Evolutionary conservation across 2,113 vertebrate species (phyloP), one percentile per base, ranked within the genome.

Genomic region (Prolemur simus): DNA sequence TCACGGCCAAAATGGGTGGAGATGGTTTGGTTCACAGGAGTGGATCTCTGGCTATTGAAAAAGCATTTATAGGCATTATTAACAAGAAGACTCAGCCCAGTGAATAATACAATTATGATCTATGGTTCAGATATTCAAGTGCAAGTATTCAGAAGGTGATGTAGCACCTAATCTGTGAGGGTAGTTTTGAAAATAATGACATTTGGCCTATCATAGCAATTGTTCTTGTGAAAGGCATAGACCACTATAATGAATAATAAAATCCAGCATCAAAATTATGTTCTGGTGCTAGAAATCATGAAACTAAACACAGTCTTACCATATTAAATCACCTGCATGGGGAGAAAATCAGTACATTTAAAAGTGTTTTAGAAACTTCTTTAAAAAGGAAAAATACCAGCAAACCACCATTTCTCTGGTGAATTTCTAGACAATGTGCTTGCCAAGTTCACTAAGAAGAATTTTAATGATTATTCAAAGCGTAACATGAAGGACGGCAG

Each of bases 41-140:
- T 71, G 56, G 82, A 82, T 92, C 64, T 63, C 63, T 37, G 71
- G 87, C 91, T 94, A 80, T 95, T 95, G 95, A 95, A 96, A 97
- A 96, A 91, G 90, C 95, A 87, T 97, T 97, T 97, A 88, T 45
- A 96, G 90, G 82, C 92, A 92, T 97, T 96, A 95, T 96, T 87
- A 90, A 42, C 42, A 49, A 73, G 78, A 98, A 97, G 87, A 97
- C 95, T 86, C 68, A 74, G 89, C 42, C 63, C 96, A 81, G 85
- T 69, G 91, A 95, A 89, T 89, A 91, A 86, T 78, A 94, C 89
- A 95, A 90, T 97, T 93, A 96, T 91, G 76, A 95, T 68, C 89
- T 90, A 76, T 74, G 29, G 81, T 93, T 97, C 89, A 95, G 95
- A 94, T 96, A 92, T 95, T 95, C 96, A 96, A 97, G 93, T 94